phyloP scores from a whole-genome alignment of 2,797 vertebrate species.

The Megalops cyprinoides region DNA sequence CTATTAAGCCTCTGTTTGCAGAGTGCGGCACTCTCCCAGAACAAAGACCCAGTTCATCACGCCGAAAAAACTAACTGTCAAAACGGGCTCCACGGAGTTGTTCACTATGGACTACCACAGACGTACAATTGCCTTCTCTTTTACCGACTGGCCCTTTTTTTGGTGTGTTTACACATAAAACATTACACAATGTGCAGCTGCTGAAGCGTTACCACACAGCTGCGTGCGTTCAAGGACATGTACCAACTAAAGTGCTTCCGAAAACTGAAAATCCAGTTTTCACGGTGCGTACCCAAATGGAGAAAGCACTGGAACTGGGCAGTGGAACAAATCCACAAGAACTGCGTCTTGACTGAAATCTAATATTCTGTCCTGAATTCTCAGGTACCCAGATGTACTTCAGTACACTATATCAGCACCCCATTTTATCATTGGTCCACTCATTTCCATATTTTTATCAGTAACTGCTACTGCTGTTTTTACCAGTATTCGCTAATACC shows the following conservation, averaged over 20 bases:
- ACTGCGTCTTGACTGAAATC: background rate
- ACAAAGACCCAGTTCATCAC: background rate
- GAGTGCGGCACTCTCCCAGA: background rate
- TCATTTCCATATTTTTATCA: background rate
- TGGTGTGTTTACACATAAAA: background rate
- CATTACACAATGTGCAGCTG: background rate
- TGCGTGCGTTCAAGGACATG: background rate
- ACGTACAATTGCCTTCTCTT: background rate
- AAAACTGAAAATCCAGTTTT: background rate
- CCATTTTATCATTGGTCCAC: background rate
- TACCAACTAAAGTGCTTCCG: too few relatives aligned
- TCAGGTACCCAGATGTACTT: background rate
- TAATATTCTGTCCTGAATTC: background rate
- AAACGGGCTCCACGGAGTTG: background rate
- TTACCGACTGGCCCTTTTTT: background rate
- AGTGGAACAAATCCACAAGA: background rate
- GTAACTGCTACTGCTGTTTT: background rate
- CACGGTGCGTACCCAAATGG: background rate
- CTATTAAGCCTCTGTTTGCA: conserved; percentile 1
- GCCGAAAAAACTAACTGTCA: background rate
- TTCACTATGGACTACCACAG: background rate
- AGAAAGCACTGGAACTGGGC: too few relatives aligned
- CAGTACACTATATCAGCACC: background rate
- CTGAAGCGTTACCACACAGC: background rate
- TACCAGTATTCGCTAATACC: background rate